Evolutionary conservation across 2,113 vertebrate species (phyloP), one percentile per base, ranked within the genome.

Genomic region (Nycticryphes semicollaris): DNA sequence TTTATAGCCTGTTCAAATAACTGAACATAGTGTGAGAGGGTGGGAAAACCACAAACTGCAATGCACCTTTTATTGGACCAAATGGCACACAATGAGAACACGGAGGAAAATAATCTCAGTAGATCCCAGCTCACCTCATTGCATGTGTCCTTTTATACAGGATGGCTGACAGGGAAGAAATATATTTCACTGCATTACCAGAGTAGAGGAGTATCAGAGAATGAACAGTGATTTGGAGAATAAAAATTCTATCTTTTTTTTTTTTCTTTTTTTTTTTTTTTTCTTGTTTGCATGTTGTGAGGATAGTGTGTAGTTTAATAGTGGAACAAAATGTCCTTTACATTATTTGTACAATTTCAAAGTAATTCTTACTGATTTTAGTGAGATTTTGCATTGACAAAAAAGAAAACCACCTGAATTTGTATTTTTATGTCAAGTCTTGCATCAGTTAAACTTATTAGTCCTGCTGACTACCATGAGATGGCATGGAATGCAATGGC

Each of bases 241-340:
- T 33, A 47, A 20, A 1, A 33, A 35, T 47, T 77, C 5, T 43
- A 6, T 14, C 2, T n/a, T n/a, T 0, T n/a, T 16, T 35, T 39
- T 56, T 48, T 7, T 48, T 5, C 17, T n/a, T 59, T 21, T 51
- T 31, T 77, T 0, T n/a, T 16, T 35, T 39, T 56, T 43, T 7
- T 48, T 6, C 17, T n/a, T 59, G 18, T 51, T 31, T 77, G 20
- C 7, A 17, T 14, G 6, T 53, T 84, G 17, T 87, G 47, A 67
- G 12, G 22, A 3, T 63, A 70, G 3, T 37, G 4, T 74, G 8
- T 19, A 73, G 5, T 51, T 67, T 23, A 67, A 21, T 12, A 22
- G 12, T 35, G 14, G 28, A 41, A 73, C 4, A 72, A 93, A 94
- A 79, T 5, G 3, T 59, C 9, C 2, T 54, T 7, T 66, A 2